Percentiles rank a stretch among this genome's conserved stretches.
Evolutionary conservation across 2,113 vertebrate species (phyloP).

Genomic region (Sphyrna mokarran): DNA sequence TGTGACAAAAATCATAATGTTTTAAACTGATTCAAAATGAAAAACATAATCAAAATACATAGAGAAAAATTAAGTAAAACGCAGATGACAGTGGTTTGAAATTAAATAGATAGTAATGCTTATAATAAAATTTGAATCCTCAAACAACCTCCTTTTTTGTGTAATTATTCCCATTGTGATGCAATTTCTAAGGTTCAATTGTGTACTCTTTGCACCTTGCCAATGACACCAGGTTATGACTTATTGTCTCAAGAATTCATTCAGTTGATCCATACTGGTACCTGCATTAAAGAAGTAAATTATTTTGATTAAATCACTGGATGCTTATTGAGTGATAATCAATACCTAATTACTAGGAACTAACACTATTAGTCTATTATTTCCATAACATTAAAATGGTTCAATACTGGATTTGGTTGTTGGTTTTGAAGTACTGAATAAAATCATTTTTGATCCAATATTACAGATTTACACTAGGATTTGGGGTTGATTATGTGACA

Average conservation of each 20-base stretch:
- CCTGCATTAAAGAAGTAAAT: background rate
- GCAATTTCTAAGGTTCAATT: background rate
- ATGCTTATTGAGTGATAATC: background rate
- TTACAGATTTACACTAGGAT: background rate
- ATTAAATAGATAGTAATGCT: background rate
- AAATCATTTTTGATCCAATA: background rate
- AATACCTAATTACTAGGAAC: background rate
- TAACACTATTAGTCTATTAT: background rate
- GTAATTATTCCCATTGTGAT: background rate
- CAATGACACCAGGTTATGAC: background rate
- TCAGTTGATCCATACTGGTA: background rate
- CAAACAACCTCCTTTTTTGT: background rate
- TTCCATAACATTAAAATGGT: background rate
- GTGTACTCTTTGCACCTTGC: background rate
- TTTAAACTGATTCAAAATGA: background rate
- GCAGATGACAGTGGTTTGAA: background rate
- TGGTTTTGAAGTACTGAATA: background rate
- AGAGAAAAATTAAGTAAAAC: background rate
- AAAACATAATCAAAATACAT: background rate
- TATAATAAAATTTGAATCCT: background rate
- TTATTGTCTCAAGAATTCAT: background rate
- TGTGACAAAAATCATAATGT: background rate
- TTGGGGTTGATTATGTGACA: background rate
- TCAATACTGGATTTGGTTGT: background rate
- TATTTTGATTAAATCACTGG: background rate